phyloP scores from a whole-genome alignment of 2,888 invertebrate species.

The Rhingia campestris region DNA sequence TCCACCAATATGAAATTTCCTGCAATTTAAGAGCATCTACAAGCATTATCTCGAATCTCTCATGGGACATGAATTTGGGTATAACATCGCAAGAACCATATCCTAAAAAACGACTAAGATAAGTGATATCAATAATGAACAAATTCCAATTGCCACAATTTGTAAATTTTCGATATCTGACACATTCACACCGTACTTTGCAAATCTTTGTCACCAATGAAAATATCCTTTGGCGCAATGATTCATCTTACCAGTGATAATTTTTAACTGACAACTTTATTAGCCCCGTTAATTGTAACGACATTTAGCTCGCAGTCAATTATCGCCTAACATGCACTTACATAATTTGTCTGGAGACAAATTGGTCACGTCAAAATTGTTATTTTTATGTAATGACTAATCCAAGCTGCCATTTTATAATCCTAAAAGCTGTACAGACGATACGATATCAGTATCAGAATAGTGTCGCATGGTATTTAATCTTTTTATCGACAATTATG shows the following conservation, averaged over 20 bases:
- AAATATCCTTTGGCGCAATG: not conserved
- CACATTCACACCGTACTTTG: not conserved
- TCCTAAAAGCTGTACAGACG: conserved; percentile 25
- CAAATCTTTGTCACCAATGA: conserved; percentile 3
- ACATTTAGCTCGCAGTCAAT: conserved; percentile 43
- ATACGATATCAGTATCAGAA: conserved; percentile 24
- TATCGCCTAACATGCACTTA: conserved; percentile 45
- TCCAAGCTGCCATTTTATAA: conserved; percentile 1
- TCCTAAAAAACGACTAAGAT: no score
- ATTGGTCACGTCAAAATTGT: not conserved
- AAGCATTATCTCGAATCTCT: no score
- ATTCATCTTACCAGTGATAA: conserved; percentile 21
- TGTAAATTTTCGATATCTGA: no score
- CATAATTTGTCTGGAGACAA: conserved; percentile 41
- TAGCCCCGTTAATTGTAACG: conserved; percentile 39
- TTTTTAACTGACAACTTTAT: conserved; percentile 58
- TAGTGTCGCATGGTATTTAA: conserved; percentile 56
- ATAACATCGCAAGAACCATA: no score
- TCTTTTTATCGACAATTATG: conserved; percentile 35
- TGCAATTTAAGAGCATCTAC: no score
- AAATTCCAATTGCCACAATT: no score
- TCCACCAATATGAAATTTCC: no score
- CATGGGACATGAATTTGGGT: no score
- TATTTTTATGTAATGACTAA: conserved; percentile 41
- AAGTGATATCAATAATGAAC: no score